Conservation (phyloP, 2,113 vertebrate genomes). For the Varanus komodoensis region DNA sequence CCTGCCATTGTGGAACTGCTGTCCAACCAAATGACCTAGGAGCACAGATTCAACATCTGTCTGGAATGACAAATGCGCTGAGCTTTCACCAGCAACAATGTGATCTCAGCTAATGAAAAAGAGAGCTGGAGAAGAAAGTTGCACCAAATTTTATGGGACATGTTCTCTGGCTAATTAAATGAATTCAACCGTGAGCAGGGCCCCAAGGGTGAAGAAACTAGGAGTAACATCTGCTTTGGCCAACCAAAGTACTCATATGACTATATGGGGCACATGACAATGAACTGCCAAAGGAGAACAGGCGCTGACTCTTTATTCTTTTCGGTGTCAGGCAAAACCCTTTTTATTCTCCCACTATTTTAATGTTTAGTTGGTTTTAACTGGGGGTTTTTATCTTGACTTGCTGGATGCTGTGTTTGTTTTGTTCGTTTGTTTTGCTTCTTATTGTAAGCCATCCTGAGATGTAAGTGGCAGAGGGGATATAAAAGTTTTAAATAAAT, state of each 20-base stretch:
- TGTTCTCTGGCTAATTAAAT: not conserved
- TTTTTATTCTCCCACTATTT: no score
- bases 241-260: not conserved
- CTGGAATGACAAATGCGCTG: not conserved
- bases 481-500: no score
- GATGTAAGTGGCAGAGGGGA: no score
- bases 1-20: not conserved
- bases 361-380: no score
- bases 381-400: no score
- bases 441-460: no score
- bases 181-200: not conserved
- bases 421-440: no score
- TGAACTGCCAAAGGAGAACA: not conserved
- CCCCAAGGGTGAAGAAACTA: not conserved
- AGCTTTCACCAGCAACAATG: no score
- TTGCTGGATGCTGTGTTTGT: no score
- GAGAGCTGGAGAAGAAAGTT: not conserved
- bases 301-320: no score
- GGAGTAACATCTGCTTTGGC: not conserved
- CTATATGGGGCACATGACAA: not conserved
- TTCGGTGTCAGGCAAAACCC: no score
- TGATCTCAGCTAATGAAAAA: not conserved
- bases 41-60: not conserved
- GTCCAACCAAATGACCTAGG: not conserved
- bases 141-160: not conserved